Percentiles rank a stretch among this genome's conserved stretches.
Conservation (phyloP, 53 echinoderm and acorn worm species). For the Paracentrotus lividus region DNA sequence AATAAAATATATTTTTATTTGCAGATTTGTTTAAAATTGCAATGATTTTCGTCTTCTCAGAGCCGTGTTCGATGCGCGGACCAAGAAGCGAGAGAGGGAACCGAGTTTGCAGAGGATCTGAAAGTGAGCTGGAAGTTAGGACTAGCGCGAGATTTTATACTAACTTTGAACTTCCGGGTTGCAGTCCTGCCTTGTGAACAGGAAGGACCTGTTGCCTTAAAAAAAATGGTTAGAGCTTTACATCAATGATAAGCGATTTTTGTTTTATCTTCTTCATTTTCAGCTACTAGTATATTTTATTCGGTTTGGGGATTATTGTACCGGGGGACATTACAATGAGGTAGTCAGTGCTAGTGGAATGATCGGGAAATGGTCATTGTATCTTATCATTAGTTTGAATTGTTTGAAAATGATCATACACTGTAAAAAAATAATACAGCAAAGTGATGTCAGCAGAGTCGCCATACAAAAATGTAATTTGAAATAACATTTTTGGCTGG, state of each 20-base stretch:
- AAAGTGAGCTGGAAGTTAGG: not conserved
- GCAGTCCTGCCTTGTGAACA: not conserved
- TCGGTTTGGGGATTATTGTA: too few species aligned
- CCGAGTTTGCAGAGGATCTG: not conserved
- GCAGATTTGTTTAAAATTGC: not conserved
- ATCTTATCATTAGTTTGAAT: not conserved
- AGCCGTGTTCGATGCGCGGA: conserved; percentile 49
- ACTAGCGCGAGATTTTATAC: not conserved
- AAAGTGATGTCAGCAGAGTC: too few species aligned
- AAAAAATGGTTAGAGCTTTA: not conserved
- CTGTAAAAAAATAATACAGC: not conserved
- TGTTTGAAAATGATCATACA: not conserved
- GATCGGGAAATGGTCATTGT: not conserved
- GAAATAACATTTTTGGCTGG: too few species aligned
- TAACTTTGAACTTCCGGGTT: conserved; percentile 41
- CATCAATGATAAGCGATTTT: not conserved
- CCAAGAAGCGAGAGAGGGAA: conserved; percentile 32
- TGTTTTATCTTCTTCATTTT: not conserved
- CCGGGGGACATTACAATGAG: not conserved
- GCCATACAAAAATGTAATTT: too few species aligned
- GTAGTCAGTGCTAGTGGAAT: not conserved
- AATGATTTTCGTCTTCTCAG: not conserved
- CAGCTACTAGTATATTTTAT: too few species aligned
- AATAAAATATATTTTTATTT: not conserved
- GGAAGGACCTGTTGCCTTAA: not conserved